Percentiles rank a stretch among this genome's conserved stretches.
These are phyloP conservation scores for Trachops cirrhosus DNA, from an alignment of 2,797 vertebrate species.

Conservation along the genomic window DNA sequence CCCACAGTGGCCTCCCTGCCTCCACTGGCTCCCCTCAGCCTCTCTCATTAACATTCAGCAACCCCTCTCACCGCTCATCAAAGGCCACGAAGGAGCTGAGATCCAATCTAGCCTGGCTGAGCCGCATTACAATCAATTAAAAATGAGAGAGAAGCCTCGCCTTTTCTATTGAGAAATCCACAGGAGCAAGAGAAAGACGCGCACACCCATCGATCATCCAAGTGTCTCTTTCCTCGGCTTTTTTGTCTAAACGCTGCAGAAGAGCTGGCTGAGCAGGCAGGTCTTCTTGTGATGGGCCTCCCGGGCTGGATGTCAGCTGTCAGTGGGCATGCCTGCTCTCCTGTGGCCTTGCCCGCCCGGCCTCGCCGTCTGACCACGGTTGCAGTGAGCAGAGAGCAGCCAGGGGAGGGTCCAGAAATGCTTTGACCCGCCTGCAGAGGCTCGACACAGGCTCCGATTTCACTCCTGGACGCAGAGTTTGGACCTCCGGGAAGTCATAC, in stretches of 20 bases:
- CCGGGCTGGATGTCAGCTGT: not conserved
- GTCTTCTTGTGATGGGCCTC: not conserved
- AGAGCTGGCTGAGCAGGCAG: not conserved
- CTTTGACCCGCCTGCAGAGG: not conserved
- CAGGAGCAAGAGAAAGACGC: constrained; percentile 24
- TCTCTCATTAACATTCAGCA: constrained; percentile 24
- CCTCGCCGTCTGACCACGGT: not conserved
- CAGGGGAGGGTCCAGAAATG: not conserved
- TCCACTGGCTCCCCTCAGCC: not conserved
- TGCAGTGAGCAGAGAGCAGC: not conserved
- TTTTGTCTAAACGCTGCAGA: not conserved
- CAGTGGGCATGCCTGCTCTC: not conserved
- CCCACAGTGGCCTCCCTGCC: accelerated
- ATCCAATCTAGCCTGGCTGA: constrained; percentile 50
- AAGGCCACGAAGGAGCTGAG: constrained; percentile 36
- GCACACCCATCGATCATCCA: not conserved
- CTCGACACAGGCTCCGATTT: not conserved
- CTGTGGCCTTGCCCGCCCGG: not conserved
- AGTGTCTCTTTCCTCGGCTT: not conserved
- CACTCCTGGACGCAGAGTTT: not conserved
- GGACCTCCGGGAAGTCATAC: not conserved
- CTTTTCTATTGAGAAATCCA: constrained; percentile 3
- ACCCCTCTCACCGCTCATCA: not conserved
- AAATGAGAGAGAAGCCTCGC: constrained; percentile 50
- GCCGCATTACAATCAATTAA: constrained; percentile 62